Conservation (phyloP, 1,140 invertebrate genomes). For the Danaus melanippus region DNA sequence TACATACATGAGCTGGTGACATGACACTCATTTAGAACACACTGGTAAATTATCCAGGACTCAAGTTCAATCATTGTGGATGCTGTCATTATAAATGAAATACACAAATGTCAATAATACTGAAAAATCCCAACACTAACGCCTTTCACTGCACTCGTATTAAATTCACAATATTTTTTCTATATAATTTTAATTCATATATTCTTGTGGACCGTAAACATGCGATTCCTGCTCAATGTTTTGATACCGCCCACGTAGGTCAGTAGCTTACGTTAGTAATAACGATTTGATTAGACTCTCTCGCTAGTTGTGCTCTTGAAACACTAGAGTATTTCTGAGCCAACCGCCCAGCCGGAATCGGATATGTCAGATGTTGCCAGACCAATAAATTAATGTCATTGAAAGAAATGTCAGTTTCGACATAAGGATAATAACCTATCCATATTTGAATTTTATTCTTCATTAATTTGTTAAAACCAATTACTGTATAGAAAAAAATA, state of each 20-base stretch:
- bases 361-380: constrained; percentile 17
- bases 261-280: constrained; percentile 22
- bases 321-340: constrained; percentile 18
- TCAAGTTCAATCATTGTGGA: constrained; percentile 74
- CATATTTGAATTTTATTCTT: too few relatives aligned
- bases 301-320: constrained; percentile 1
- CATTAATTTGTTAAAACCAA: too few relatives aligned
- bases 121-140: constrained; percentile 25
- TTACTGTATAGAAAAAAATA: too few relatives aligned
- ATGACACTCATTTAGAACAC: constrained; percentile 75
- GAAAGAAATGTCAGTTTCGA: too few relatives aligned
- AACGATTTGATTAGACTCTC: constrained; percentile 17
- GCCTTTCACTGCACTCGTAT: constrained; percentile 27
- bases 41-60: constrained; percentile 76
- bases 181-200: constrained; percentile 11
- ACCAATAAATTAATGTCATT: not conserved
- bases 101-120: constrained; percentile 34
- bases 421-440: too few relatives aligned
- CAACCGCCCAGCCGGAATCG: constrained; percentile 16
- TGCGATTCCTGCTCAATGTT: constrained; percentile 37
- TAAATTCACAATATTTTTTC: constrained; percentile 15
- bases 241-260: constrained; percentile 51
- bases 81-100: constrained; percentile 59
- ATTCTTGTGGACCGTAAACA: constrained; percentile 32
- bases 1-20: constrained; percentile 74